A percentile compares a stretch with the other conserved stretches of the same genome.
These are phyloP conservation scores for Etia nguti DNA, from an alignment of 2,113 vertebrate genomes.

Conservation along the genomic window DNA sequence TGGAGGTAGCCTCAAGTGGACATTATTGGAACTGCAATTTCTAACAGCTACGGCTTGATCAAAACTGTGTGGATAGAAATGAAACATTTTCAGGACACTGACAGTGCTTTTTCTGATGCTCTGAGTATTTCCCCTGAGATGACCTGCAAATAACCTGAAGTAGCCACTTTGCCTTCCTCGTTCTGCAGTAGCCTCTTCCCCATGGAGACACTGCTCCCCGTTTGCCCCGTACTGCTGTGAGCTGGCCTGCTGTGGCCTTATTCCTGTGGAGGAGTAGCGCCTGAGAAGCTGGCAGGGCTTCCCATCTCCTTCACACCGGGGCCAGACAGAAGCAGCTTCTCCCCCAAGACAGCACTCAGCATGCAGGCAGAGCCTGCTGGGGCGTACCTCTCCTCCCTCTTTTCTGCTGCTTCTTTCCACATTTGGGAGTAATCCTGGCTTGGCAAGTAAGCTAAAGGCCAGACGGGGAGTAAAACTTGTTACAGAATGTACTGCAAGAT, in stretches of 20 bases:
- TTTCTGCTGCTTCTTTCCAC: not conserved
- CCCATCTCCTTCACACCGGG: not conserved
- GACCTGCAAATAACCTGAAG: not conserved
- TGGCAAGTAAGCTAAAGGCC: not conserved
- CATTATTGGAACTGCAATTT: not conserved
- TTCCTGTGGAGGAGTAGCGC: not conserved
- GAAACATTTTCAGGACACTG: not conserved
- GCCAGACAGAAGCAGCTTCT: slow-evolving; percentile 3
- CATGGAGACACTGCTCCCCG: not conserved
- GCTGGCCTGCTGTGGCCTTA: slow-evolving; percentile 31
- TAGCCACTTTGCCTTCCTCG: not conserved
- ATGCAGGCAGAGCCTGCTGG: not conserved
- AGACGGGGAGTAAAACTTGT: not conserved
- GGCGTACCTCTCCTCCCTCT: not conserved
- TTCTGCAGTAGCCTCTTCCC: not conserved
- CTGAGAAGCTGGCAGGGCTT: not conserved
- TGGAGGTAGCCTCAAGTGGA: not conserved
- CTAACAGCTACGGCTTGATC: not conserved
- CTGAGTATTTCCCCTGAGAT: not conserved
- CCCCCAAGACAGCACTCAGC: not conserved
- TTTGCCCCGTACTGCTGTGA: slow-evolving; percentile 10
- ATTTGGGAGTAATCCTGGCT: slow-evolving; percentile 4
- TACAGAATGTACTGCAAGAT: not conserved
- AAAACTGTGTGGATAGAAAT: not conserved
- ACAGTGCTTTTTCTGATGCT: not conserved